Conservation (phyloP, 2,113 vertebrate genomes). For the Dipodomys spectabilis region DNA sequence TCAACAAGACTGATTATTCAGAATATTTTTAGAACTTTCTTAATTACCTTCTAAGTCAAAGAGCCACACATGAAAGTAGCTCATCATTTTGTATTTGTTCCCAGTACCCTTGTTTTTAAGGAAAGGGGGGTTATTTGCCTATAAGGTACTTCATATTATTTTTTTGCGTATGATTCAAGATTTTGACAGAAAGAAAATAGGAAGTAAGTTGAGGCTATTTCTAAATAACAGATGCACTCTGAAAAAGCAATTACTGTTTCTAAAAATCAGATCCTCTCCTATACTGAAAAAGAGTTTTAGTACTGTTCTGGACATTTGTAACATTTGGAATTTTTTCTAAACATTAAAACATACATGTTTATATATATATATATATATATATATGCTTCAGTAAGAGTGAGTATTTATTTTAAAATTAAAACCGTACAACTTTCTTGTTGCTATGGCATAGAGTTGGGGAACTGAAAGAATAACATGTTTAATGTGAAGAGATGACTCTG, state of each 20-base stretch:
- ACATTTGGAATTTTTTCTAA: slow-evolving; percentile 1
- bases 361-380: not conserved
- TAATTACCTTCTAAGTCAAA: slow-evolving; percentile 39
- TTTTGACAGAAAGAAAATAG: slow-evolving; percentile 67
- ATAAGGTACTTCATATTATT: slow-evolving; percentile 28
- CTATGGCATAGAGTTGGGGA: not conserved
- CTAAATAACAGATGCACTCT: slow-evolving; percentile 35
- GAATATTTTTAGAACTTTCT: slow-evolving; percentile 52
- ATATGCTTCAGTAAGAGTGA: slow-evolving; percentile 15
- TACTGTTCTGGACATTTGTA: slow-evolving; percentile 48
- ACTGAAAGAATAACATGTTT: slow-evolving; percentile 9
- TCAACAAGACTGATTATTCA: slow-evolving; percentile 57
- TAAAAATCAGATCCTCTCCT: slow-evolving; percentile 32
- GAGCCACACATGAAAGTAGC: slow-evolving; percentile 40
- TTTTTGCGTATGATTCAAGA: slow-evolving; percentile 56
- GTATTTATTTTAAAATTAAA: slow-evolving; percentile 37
- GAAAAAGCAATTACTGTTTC: slow-evolving; percentile 49
- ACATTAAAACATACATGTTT: no score
- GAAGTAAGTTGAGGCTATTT: slow-evolving; percentile 59
- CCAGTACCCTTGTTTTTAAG: slow-evolving; percentile 48
- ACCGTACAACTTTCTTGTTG: slow-evolving; percentile 26
- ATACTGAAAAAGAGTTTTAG: slow-evolving; percentile 52
- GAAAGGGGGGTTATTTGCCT: not conserved
- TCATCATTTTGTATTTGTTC: slow-evolving; percentile 56
- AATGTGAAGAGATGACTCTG: slow-evolving; percentile 31